Conservation (phyloP, 2,113 vertebrate species). For the Ophthalmolycus amberensis region DNA sequence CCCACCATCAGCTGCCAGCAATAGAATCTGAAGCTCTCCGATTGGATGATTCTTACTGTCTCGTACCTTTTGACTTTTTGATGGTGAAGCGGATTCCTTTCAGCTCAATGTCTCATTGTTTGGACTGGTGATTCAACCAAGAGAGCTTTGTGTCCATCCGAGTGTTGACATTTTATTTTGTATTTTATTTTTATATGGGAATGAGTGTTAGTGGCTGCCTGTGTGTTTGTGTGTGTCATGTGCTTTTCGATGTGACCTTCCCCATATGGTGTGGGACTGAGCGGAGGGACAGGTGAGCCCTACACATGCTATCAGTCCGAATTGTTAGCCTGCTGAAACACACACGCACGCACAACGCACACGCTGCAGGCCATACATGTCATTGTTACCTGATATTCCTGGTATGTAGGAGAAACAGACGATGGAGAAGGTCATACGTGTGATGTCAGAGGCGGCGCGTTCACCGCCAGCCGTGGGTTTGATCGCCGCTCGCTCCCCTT, state of each 20-base stretch:
- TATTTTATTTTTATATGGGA: neutral
- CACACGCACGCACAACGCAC: constrained; percentile 26
- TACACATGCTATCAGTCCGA: constrained; percentile 72
- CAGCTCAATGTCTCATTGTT: constrained; percentile 31
- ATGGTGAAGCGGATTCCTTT: constrained; percentile 1
- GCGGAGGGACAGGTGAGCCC: constrained; percentile 65
- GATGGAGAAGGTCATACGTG: constrained; percentile 68
- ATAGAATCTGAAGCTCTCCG: neutral
- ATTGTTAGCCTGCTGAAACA: constrained; percentile 51
- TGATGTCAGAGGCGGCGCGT: constrained; percentile 60
- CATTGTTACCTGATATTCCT: constrained; percentile 74
- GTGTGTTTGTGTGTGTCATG: constrained; percentile 38
- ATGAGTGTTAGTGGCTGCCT: constrained; percentile 1
- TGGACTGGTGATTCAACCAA: constrained; percentile 8
- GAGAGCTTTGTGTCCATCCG: neutral
- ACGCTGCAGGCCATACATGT: constrained; percentile 56
- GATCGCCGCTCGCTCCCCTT: constrained; percentile 52
- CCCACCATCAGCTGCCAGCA: neutral
- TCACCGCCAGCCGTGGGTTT: constrained; percentile 58
- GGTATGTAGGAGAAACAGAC: constrained; percentile 64
- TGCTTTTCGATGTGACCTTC: constrained; percentile 67
- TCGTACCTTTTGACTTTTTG: constrained; percentile 2
- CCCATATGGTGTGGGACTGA: constrained; percentile 76
- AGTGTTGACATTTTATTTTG: constrained; percentile 1
- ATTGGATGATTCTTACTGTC: neutral